Percentiles rank a stretch among this genome's conserved stretches.
Evolutionary conservation across 2,113 vertebrate species (phyloP).

Genomic region (Petrocephalus zakoni): DNA sequence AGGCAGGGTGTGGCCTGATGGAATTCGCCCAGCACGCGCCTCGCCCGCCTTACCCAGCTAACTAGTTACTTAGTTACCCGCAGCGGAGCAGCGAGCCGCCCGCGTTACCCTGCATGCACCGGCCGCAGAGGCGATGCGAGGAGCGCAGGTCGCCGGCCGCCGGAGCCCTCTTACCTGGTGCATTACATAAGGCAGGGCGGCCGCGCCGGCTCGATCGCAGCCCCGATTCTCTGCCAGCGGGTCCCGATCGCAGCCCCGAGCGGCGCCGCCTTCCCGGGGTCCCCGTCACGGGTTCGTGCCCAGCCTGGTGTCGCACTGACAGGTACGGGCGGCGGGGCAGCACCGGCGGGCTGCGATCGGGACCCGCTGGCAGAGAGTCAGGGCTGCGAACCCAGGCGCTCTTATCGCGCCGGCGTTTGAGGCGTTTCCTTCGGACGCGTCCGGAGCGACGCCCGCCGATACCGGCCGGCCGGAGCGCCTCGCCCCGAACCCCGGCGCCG

Average conservation of each 20-base stretch:
- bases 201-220: neutral
- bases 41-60: conserved; percentile 40
- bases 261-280: no score
- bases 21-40: conserved; percentile 51
- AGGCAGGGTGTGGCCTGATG: conserved; percentile 67
- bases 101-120: neutral
- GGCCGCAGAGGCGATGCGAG: neutral
- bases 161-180: neutral
- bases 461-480: neutral
- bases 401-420: neutral
- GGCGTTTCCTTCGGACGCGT: neutral
- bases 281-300: neutral
- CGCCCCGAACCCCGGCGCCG: neutral
- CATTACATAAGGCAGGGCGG: neutral
- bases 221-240: neutral
- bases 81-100: neutral
- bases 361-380: neutral
- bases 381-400: neutral
- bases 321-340: neutral
- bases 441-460: neutral
- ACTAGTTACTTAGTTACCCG: conserved; percentile 12
- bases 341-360: no score
- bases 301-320: neutral
- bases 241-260: no score
- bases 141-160: no score